These are phyloP conservation scores for Tenthredo scrophulariae DNA, from an alignment of 2,888 invertebrate species.

Conservation along the genomic window DNA sequence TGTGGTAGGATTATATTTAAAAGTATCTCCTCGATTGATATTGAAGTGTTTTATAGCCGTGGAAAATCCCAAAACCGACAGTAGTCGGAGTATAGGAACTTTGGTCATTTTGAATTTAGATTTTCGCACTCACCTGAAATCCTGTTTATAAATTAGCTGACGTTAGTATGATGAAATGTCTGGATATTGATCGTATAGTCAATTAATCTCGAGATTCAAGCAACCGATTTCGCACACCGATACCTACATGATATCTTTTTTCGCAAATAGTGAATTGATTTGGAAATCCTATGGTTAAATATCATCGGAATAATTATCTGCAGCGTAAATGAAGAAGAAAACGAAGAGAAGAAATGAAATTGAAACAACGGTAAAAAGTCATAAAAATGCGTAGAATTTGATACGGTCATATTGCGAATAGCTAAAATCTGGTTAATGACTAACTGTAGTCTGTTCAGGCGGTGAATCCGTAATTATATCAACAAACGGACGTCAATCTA, in stretches of 20 bases:
- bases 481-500: slow-evolving; percentile 2
- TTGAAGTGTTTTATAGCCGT: neutral
- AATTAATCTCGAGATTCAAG: slow-evolving; percentile 32
- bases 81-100: neutral
- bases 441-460: neutral
- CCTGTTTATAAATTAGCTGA: neutral
- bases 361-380: neutral
- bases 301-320: neutral
- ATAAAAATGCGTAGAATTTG: neutral
- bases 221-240: neutral
- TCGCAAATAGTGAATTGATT: neutral
- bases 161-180: neutral
- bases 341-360: neutral
- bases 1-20: neutral
- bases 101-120: neutral
- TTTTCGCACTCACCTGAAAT: neutral
- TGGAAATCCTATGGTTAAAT: neutral
- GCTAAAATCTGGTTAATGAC: neutral
- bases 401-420: neutral
- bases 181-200: neutral
- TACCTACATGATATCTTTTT: neutral
- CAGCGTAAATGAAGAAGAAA: neutral
- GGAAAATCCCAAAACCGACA: neutral
- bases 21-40: neutral
- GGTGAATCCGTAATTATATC: neutral